Evolutionary conservation across 2,888 invertebrate genomes (phyloP).

Genomic region (Metalampra italica): DNA sequence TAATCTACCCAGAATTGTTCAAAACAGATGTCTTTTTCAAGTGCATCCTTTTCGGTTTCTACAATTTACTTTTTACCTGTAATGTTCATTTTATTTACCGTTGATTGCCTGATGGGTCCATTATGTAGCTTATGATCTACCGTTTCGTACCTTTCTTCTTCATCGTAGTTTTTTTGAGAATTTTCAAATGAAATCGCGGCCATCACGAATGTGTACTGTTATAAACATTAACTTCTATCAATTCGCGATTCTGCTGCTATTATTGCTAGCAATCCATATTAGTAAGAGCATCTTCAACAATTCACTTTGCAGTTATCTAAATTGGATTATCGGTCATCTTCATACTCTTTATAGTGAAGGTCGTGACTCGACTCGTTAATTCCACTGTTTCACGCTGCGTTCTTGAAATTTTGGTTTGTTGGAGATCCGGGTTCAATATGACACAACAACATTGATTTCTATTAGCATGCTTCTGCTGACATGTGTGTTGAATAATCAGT

Average conservation of each 20-base stretch:
- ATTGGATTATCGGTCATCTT: conserved; percentile 38
- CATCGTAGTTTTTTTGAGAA: conserved; percentile 50
- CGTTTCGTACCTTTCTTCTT: conserved; percentile 31
- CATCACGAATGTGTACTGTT: conserved; percentile 59
- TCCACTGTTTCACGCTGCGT: conserved; percentile 28
- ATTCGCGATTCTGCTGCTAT: conserved; percentile 38
- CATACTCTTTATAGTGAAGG: conserved; percentile 30
- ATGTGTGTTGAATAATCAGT: conserved; percentile 61
- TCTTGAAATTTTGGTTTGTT: conserved; percentile 19
- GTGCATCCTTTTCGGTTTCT: neutral
- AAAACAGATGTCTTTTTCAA: neutral
- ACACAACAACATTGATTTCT: conserved; percentile 1
- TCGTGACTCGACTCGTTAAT: conserved; percentile 39
- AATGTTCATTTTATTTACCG: conserved; percentile 42
- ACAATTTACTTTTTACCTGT: conserved; percentile 33
- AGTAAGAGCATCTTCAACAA: conserved; percentile 33
- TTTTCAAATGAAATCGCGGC: conserved; percentile 49
- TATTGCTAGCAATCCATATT: conserved; percentile 35
- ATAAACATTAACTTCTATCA: conserved; percentile 40
- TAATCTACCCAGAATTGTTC: conserved; percentile 5
- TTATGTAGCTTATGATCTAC: conserved; percentile 43
- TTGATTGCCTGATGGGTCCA: conserved; percentile 46
- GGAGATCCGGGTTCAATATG: conserved; percentile 10
- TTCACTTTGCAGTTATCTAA: conserved; percentile 43
- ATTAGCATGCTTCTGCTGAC: conserved; percentile 9